Evolutionary conservation across 92 coral and sea anemone genomes (phyloP).

Genomic region (Palythoa grandis): DNA sequence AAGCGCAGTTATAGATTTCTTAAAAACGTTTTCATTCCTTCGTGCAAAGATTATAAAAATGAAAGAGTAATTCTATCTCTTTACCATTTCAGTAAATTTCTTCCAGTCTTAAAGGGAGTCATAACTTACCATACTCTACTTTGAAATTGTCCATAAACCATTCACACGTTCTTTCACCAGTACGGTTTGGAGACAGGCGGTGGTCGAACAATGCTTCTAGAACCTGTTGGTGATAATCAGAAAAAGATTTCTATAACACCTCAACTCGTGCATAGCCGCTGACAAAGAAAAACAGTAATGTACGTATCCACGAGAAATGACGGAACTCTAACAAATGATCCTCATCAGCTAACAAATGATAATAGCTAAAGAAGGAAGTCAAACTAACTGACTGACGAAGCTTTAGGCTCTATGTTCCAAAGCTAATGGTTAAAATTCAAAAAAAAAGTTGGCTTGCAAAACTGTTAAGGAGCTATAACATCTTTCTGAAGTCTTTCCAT

Average conservation of each 20-base stretch:
- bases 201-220: conserved; percentile 7
- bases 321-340: no score
- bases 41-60: not conserved
- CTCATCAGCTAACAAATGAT: no score
- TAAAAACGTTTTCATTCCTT: not conserved
- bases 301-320: no score
- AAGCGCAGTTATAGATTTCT: no score
- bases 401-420: no score
- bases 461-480: no score
- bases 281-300: not conserved
- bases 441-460: no score
- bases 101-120: not conserved
- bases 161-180: not conserved
- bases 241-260: not conserved
- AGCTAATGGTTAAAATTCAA: no score
- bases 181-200: not conserved
- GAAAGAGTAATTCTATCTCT: not conserved
- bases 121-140: conserved; percentile 17
- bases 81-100: not conserved
- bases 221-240: not conserved
- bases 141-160: not conserved
- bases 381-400: no score
- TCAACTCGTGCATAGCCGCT: not conserved
- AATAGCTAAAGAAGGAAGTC: no score
- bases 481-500: no score